Conservation (phyloP, 2,797 vertebrate species). For the Cebuella pygmaea region DNA sequence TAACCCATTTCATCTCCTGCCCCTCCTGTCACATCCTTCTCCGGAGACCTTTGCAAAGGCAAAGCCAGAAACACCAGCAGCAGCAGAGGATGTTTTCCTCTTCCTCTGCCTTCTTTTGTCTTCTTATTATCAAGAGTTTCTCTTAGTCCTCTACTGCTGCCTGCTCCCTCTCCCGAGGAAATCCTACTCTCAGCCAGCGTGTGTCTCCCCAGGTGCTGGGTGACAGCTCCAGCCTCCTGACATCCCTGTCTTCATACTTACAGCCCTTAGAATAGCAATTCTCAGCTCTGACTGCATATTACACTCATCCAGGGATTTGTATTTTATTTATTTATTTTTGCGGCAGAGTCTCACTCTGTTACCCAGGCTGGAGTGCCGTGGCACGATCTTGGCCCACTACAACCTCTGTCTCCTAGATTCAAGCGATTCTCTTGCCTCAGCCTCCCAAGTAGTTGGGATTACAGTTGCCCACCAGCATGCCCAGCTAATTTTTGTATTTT, state of each 20-base stretch:
- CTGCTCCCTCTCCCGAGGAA: not conserved
- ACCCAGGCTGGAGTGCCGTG: not conserved
- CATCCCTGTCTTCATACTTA: not conserved
- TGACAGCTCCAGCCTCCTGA: not conserved
- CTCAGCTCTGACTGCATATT: not conserved
- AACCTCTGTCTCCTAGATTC: not conserved
- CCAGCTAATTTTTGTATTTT: not conserved
- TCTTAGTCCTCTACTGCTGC: not conserved
- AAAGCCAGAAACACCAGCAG: not conserved
- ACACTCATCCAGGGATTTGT: not conserved
- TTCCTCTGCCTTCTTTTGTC: not conserved
- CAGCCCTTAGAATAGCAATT: not conserved
- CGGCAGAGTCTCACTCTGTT: not conserved
- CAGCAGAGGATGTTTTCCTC: not conserved
- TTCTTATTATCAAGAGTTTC: not conserved
- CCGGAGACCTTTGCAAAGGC: not conserved
- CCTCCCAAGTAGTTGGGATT: not conserved
- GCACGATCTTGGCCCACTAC: accelerated
- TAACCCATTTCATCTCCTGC: not conserved
- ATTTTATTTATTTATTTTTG: too few relatives aligned
- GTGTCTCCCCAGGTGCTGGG: not conserved
- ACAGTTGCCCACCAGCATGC: not conserved
- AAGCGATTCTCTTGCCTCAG: not conserved
- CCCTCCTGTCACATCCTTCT: not conserved
- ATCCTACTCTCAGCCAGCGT: not conserved